These are phyloP conservation scores for Micrasema minimum DNA, from an alignment of 1,140 invertebrate genomes.

Conservation along the genomic window DNA sequence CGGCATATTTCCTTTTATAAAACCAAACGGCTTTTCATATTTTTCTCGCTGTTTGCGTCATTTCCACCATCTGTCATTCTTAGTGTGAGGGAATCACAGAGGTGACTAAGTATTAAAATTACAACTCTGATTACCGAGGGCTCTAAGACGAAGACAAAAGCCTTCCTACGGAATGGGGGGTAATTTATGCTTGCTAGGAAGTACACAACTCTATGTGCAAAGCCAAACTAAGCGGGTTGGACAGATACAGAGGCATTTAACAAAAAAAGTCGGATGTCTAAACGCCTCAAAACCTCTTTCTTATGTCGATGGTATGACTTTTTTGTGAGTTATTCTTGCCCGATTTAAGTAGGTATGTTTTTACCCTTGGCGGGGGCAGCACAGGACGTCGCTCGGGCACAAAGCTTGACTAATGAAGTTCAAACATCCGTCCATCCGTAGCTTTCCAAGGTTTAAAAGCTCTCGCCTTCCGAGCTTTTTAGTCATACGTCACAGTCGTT, in stretches of 20 bases:
- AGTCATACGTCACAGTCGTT: constrained; percentile 36
- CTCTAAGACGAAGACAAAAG: constrained; percentile 25
- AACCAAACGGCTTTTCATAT: no score
- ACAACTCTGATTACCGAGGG: constrained; percentile 18
- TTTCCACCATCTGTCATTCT: constrained; percentile 21
- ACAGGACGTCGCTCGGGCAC: constrained; percentile 30
- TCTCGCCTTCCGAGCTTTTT: constrained; percentile 18
- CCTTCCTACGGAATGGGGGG: constrained; percentile 15
- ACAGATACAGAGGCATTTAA: no score
- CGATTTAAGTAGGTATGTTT: neutral
- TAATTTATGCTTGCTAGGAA: constrained; percentile 29
- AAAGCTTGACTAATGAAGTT: constrained; percentile 52
- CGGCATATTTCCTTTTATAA: no score
- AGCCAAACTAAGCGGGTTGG: neutral
- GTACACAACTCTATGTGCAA: constrained; percentile 16
- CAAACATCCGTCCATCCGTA: constrained; percentile 48
- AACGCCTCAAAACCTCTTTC: neutral
- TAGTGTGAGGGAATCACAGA: constrained; percentile 13
- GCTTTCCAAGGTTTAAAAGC: constrained; percentile 35
- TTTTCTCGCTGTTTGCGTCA: no score
- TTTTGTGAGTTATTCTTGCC: neutral
- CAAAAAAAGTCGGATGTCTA: no score
- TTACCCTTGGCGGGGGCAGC: constrained; percentile 6
- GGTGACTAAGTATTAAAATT: constrained; percentile 29
- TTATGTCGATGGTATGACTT: neutral